Evolutionary conservation across 2,113 vertebrate genomes (phyloP).

Genomic region (Panthera uncia): DNA sequence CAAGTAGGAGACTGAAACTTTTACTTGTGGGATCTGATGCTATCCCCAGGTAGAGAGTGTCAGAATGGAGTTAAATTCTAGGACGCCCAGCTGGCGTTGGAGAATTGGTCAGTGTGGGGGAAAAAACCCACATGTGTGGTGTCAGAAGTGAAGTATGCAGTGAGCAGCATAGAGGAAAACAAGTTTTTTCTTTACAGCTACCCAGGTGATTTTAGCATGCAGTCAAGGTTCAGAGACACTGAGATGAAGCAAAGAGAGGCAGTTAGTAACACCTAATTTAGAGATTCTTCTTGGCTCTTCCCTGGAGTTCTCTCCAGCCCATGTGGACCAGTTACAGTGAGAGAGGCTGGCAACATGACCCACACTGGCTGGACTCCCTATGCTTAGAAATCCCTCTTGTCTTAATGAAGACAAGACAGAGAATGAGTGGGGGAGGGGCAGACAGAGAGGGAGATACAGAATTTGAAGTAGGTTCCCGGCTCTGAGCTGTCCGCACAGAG

Average conservation of each 20-base stretch:
- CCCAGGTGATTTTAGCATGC: neutral
- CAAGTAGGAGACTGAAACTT: neutral
- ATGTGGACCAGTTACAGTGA: neutral
- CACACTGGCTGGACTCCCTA: neutral
- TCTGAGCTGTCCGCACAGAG: too few relatives aligned
- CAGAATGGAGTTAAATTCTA: neutral
- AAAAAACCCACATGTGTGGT: neutral
- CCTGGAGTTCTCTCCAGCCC: neutral
- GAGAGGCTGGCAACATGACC: neutral
- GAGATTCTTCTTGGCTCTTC: neutral
- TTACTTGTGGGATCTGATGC: neutral
- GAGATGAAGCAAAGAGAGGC: neutral
- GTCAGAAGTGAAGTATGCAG: neutral
- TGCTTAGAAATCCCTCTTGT: neutral
- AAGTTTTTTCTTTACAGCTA: neutral
- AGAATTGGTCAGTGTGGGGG: neutral
- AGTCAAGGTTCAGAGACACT: neutral
- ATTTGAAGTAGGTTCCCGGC: too few relatives aligned
- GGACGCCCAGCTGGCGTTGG: neutral
- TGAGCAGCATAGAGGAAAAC: neutral
- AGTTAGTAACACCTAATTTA: neutral
- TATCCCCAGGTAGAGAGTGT: neutral
- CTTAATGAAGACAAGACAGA: neutral
- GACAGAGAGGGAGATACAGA: too few relatives aligned
- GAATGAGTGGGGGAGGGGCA: too few relatives aligned